Base-by-base conservation (phyloP, 2,888 invertebrate species). In the Automeris io region DNA sequence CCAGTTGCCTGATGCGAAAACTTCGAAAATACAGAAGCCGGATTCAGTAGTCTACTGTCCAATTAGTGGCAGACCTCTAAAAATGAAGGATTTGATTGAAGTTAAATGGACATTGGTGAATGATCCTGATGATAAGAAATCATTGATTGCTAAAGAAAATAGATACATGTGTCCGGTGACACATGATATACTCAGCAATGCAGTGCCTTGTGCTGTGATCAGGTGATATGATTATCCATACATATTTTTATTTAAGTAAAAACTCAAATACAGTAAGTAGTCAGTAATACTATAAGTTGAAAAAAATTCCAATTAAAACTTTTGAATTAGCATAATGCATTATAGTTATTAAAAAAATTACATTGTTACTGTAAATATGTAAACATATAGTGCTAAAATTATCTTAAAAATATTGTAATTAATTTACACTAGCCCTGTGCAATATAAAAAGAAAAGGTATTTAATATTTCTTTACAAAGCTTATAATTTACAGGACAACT, bases 111-210 rank as follows among this genome's bases (percentile, higher is more conserved):
- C 96, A 0, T 85, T 92, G 43, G 93, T 97, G 0, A 94, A 94
- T 45, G 97, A 96, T 74, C 93, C 95, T 0, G 93, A 94, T 66
- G 93, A 93, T 50, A 95, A 94, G 54, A 93, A 93, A 54, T 93
- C 96, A 1, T 80, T 97, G 19, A 96, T 98, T 50, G 90, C 93
- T 0, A 96, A 95, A 73, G 92, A 95, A 69, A 95, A 95, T 49
- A 90, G 99, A 54, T 99, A 97, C 70, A 97, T 98, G 93, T 99
- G 99, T 72, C 96, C 99, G 1, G 93, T 99, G 0, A 99, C 99
- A 1, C 95, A 97, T 73, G 99, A 99, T 76, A 91, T 98, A 43
- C 86, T 99, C 22, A 94, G 95, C 47, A 98, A 98, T 86, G 94
- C 97, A 5, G 93, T 97, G 2, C 97, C 98, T 0, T 96, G 96